Percentiles rank a stretch among this genome's conserved stretches.
phyloP scores from a whole-genome alignment of 2,888 invertebrate genomes.

The Scaptomyza cyrtandrae region DNA sequence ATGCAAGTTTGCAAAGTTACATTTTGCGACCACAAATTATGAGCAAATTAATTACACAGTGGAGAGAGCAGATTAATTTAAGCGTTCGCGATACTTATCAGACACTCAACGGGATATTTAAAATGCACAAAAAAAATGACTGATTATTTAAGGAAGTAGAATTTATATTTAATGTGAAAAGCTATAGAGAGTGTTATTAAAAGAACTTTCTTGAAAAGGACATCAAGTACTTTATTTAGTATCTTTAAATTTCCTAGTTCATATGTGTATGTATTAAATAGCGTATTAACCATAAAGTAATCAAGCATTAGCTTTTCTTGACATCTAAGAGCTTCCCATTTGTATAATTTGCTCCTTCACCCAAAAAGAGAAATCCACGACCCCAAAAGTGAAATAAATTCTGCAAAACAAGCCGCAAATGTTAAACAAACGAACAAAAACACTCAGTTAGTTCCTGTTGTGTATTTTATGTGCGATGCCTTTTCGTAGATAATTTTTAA shows the following conservation, averaged over 20 bases:
- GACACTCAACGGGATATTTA: constrained; percentile 8
- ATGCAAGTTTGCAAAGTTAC: constrained; percentile 50
- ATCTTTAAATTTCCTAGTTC: no score
- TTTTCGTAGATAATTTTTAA: constrained; percentile 71
- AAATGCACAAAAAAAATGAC: neutral
- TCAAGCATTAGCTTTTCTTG: neutral
- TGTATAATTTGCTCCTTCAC: no score
- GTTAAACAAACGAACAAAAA: neutral
- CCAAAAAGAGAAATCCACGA: neutral
- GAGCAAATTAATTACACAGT: constrained; percentile 66
- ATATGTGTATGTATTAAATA: neutral
- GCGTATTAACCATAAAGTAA: neutral
- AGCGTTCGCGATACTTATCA: constrained; percentile 16
- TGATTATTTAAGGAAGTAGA: no score
- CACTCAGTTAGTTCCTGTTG: constrained; percentile 39
- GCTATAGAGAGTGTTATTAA: neutral
- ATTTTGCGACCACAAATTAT: constrained; percentile 61
- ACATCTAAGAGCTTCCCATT: neutral
- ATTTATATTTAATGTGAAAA: no score
- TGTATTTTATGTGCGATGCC: constrained; percentile 66
- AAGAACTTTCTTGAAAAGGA: no score
- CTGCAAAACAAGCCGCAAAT: constrained; percentile 2
- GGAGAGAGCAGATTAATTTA: constrained; percentile 36
- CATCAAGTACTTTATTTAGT: no score
- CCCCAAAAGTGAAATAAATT: neutral